phyloP scores from a whole-genome alignment of 1,140 invertebrate species.

The Drosophila ironensis region DNA sequence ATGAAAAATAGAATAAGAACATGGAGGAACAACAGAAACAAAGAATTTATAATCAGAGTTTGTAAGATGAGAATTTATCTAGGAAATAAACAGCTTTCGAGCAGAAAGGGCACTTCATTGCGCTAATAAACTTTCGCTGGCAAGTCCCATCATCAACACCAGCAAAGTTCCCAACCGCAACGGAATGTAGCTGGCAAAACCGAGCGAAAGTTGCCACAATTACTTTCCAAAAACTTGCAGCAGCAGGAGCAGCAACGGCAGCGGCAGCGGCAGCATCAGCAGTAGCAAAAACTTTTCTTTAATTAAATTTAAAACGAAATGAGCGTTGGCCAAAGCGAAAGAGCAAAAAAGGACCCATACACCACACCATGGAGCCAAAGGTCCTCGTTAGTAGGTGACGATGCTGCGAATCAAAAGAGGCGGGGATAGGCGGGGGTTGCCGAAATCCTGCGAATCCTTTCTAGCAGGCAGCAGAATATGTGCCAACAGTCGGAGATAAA shows the following conservation, averaged over 20 bases:
- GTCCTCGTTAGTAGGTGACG: slow-evolving; percentile 40
- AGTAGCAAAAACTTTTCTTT: slow-evolving; percentile 64
- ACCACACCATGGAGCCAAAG: neutral
- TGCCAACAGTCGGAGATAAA: slow-evolving; percentile 35
- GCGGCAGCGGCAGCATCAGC: slow-evolving; percentile 24
- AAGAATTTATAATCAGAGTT: slow-evolving; percentile 21
- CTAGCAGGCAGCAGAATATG: slow-evolving; percentile 10
- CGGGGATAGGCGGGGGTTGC: neutral
- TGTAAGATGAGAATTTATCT: slow-evolving; percentile 7
- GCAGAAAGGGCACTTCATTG: slow-evolving; percentile 57
- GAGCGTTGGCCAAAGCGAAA: slow-evolving; percentile 52
- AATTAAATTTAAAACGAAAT: slow-evolving; percentile 79
- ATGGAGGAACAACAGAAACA: neutral
- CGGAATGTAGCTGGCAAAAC: slow-evolving; percentile 44
- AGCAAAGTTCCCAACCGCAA: slow-evolving; percentile 49
- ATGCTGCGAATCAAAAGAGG: slow-evolving; percentile 14
- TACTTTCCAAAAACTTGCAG: slow-evolving; percentile 69
- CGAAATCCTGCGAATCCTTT: neutral
- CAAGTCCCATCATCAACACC: slow-evolving; percentile 31
- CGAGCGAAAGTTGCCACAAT: slow-evolving; percentile 70
- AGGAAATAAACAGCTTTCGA: slow-evolving; percentile 15
- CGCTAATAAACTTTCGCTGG: slow-evolving; percentile 66
- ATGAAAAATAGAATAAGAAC: neutral
- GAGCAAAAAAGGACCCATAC: neutral
- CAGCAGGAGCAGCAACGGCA: too few relatives aligned